These are phyloP conservation scores for Hippolais icterina DNA, from an alignment of 2,113 vertebrate species.

Conservation along the genomic window DNA sequence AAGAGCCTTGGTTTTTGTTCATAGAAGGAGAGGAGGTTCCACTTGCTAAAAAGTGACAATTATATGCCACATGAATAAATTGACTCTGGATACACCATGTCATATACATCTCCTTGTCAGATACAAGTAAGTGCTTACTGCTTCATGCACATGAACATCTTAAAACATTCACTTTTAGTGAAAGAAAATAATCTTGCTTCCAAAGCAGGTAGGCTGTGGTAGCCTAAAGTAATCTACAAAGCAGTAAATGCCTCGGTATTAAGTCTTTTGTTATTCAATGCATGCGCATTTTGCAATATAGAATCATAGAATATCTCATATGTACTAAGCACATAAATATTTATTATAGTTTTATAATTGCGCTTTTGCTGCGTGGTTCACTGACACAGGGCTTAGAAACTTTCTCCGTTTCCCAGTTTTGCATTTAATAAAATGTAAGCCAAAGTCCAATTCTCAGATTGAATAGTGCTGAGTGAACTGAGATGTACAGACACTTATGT, in stretches of 20 bases:
- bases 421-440: slow-evolving; percentile 12
- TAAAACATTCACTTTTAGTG: slow-evolving; percentile 22
- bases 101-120: neutral
- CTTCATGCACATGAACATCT: neutral
- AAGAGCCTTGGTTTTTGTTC: neutral
- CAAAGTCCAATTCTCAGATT: neutral
- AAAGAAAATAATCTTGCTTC: slow-evolving; percentile 18
- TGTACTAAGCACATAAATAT: slow-evolving; percentile 17
- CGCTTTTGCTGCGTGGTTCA: neutral
- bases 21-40: neutral
- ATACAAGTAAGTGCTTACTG: neutral
- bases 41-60: neutral
- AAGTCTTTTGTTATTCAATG: slow-evolving; percentile 29
- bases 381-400: neutral
- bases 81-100: neutral
- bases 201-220: neutral
- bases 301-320: neutral
- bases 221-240: slow-evolving; percentile 24
- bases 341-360: slow-evolving; percentile 54
- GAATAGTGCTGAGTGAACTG: neutral
- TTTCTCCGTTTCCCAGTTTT: neutral
- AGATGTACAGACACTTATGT: slow-evolving; percentile 6
- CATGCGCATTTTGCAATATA: neutral
- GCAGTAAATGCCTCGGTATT: neutral
- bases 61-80: neutral